Percentiles rank a stretch among this genome's conserved stretches.
Conservation (phyloP, 1,140 invertebrate genomes). For the Megalopta genalis region DNA sequence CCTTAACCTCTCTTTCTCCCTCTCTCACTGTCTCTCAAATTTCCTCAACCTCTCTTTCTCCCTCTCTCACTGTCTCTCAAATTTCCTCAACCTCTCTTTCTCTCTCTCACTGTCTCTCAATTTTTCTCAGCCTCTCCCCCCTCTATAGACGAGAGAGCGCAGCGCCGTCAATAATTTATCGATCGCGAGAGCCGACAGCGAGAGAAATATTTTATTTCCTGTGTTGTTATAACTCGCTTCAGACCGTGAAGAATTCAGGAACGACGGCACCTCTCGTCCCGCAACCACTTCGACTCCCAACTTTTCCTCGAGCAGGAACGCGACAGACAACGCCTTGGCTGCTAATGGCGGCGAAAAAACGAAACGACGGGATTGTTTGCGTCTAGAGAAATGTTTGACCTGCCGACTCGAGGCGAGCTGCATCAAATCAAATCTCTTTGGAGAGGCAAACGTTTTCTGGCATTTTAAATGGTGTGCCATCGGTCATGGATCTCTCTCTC, state of each 20-base stretch:
- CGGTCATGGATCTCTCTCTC: no score
- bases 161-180: slow-evolving; percentile 54
- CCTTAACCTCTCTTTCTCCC: no score
- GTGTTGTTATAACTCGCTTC: slow-evolving; percentile 45
- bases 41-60: no score
- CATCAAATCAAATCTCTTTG: no score
- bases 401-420: no score
- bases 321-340: background rate
- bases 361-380: slow-evolving; percentile 4
- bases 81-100: background rate
- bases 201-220: slow-evolving; percentile 52
- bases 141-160: background rate
- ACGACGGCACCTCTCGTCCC: slow-evolving; percentile 16
- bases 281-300: slow-evolving; percentile 44
- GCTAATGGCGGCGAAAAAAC: slow-evolving; percentile 7
- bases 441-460: no score
- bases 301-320: background rate
- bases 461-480: no score
- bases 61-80: no score
- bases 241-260: slow-evolving; percentile 52
- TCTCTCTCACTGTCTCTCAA: background rate
- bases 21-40: no score
- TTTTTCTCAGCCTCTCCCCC: no score
- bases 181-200: slow-evolving; percentile 24
- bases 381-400: no score